Evolutionary conservation across 2,113 vertebrate species (phyloP).

Genomic region (Falco punctatus): DNA sequence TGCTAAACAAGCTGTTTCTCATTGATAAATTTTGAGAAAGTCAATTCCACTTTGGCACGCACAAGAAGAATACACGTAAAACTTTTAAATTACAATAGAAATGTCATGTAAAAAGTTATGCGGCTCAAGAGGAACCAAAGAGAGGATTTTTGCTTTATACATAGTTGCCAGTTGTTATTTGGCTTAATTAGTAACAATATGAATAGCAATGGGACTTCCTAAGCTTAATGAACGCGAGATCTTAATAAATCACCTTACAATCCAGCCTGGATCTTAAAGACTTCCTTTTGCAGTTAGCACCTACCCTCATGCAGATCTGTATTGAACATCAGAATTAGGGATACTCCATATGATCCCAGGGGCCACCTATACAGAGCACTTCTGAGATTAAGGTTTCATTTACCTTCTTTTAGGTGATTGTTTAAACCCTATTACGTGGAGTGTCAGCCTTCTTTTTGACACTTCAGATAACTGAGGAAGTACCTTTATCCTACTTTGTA

Average conservation of each 20-base stretch:
- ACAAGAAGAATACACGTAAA: conserved; percentile 32
- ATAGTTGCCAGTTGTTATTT: not conserved
- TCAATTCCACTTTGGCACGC: not conserved
- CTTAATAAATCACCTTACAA: not conserved
- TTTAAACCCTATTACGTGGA: not conserved
- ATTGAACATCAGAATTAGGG: not conserved
- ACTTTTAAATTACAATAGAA: conserved; percentile 30
- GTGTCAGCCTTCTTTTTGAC: not conserved
- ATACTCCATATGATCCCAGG: not conserved
- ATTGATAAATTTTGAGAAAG: conserved; percentile 64
- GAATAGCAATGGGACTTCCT: not conserved
- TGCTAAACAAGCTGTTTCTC: conserved; percentile 70
- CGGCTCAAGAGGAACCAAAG: not conserved
- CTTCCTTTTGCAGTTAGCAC: not conserved
- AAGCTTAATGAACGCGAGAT: not conserved
- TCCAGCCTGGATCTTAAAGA: not conserved
- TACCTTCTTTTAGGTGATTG: not conserved
- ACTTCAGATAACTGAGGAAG: not conserved
- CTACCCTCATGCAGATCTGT: not conserved
- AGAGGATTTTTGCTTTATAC: not conserved
- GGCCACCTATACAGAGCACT: not conserved
- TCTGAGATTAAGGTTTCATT: not conserved
- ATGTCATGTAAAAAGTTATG: not conserved
- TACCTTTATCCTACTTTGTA: not conserved
- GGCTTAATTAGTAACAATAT: not conserved